Evolutionary conservation across 2,888 invertebrate genomes (phyloP).

Genomic region (Troilus luridus): DNA sequence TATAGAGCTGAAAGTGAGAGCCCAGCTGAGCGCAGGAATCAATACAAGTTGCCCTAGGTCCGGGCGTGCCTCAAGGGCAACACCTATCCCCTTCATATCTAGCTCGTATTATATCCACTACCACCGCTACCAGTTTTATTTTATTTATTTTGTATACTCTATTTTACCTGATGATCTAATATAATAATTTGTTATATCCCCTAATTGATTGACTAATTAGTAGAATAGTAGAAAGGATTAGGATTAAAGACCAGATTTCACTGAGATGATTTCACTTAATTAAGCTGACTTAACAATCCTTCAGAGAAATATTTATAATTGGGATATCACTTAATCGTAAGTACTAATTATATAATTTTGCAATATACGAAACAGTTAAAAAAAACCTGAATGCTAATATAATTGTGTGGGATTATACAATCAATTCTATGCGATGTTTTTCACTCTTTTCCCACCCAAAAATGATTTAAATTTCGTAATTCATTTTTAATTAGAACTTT

Average conservation of each 20-base stretch:
- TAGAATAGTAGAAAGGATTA: not conserved
- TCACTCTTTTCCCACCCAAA: too few relatives aligned
- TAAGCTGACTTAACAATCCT: not conserved
- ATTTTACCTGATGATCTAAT: not conserved
- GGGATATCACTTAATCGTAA: not conserved
- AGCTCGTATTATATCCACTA: not conserved
- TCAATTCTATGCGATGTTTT: not conserved
- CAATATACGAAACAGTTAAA: too few relatives aligned
- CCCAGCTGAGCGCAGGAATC: constrained; percentile 41
- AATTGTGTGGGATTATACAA: not conserved
- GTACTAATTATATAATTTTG: too few relatives aligned
- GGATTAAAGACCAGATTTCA: not conserved
- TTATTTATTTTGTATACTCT: not conserved
- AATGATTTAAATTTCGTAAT: too few relatives aligned
- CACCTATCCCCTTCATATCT: not conserved
- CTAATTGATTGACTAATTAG: not conserved
- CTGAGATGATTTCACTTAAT: not conserved
- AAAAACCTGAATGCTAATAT: too few relatives aligned
- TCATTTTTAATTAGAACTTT: too few relatives aligned
- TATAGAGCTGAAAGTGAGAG: constrained; percentile 45
- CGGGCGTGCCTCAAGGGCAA: constrained; percentile 43
- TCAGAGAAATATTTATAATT: not conserved
- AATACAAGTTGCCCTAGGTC: constrained; percentile 49
- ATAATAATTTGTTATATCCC: not conserved
- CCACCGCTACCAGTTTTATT: not conserved